phyloP scores from a whole-genome alignment of 1,140 invertebrate genomes.

The Pinna nobilis region DNA sequence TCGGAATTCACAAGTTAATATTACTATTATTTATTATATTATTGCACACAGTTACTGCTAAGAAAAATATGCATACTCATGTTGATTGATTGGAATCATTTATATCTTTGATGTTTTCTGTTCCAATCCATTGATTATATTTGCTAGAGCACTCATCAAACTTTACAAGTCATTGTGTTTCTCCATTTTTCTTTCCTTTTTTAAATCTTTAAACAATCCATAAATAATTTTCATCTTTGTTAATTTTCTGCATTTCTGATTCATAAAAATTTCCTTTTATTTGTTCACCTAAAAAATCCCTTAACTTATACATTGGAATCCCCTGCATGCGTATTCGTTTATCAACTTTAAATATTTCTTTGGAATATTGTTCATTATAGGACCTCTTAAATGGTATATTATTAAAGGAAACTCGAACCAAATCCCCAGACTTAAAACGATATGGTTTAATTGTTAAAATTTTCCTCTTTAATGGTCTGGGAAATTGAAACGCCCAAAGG shows the following conservation, averaged over 20 bases:
- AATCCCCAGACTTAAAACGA: slow-evolving; percentile 18
- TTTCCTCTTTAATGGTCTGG: not conserved
- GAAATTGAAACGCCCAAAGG: slow-evolving; percentile 16
- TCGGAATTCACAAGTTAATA: no score
- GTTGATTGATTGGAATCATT: no score
- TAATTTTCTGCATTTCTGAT: slow-evolving; percentile 24
- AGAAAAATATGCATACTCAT: no score
- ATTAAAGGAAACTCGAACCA: slow-evolving; percentile 17
- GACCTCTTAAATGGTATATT: slow-evolving; percentile 13
- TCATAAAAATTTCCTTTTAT: slow-evolving; percentile 25
- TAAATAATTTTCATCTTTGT: slow-evolving; percentile 30
- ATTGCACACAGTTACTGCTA: no score
- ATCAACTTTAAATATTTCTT: slow-evolving; percentile 25
- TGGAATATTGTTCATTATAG: slow-evolving; percentile 34
- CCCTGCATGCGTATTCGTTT: not conserved
- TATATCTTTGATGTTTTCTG: no score
- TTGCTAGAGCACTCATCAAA: no score
- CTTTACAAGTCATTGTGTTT: no score
- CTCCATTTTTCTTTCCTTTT: no score
- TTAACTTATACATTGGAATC: slow-evolving; percentile 26
- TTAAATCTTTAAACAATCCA: no score
- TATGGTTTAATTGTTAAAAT: not conserved
- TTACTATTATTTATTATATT: no score
- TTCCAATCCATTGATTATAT: no score
- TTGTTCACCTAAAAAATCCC: slow-evolving; percentile 11